Base-by-base conservation (phyloP, 2,797 vertebrate species). In the Acrossocheilus fasciatus region DNA sequence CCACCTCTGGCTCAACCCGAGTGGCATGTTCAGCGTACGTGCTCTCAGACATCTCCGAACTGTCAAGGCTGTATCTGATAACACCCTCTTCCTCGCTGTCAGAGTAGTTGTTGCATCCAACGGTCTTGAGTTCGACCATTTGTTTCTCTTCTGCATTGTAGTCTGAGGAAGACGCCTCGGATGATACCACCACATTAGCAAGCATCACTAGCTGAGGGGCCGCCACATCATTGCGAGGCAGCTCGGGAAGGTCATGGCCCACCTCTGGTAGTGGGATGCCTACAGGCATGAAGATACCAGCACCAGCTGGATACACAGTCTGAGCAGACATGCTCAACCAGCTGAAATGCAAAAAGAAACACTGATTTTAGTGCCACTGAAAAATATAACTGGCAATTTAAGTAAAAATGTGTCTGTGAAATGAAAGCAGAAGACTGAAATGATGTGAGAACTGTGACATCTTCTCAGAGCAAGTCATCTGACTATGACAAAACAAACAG, bases 141-240 rank as follows among this genome's bases (percentile, higher is more conserved):
- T 99, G 97, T 88, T 97, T 97, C 88, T 98, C 98, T 64, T 98
- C 97, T 0, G 95, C 95, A 11, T 93, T 89, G 84, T 95, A 96
- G n/a, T 97, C 97, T 0, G 95, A 94, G 87, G 94, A 94, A 5
- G 89, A 93, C 0, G 95, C 93, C 88, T 97, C 97, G 0, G 94
- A 94, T 0, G 96, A 96, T 73, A 98, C 92, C 23, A 98, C 98
- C 80, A 99, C 98, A 1, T 99, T 99, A 76, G 98, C 98, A 90
- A 99, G 92, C 97, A 99, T 98, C 84, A 99, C 97, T 75, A 99
- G 96, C 94, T 98, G 98, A 43, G 98, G 98, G 3, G 97, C 96
- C 0, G 96, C 96, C 89, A 97, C 93, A 64, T 96, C 96, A 17
- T 96, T 95, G 89, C 95, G 95, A 64, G 97, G 95, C 90, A 98